phyloP scores from a whole-genome alignment of 2,113 vertebrate genomes.

The Acinonyx jubatus region DNA sequence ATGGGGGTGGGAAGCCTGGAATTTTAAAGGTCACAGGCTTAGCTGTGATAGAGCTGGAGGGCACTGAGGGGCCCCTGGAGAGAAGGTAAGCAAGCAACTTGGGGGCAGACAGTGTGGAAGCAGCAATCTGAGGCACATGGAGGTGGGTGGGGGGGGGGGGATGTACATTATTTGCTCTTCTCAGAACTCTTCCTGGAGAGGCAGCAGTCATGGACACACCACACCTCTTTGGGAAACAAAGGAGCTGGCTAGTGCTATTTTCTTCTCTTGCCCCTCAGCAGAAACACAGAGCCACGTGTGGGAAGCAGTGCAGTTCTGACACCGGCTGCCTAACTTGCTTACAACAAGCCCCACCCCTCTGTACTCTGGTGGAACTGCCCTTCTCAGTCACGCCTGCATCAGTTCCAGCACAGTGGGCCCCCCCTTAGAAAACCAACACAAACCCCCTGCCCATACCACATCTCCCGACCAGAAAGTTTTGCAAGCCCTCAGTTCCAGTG shows the following conservation, averaged over 20 bases:
- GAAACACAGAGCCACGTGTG: not conserved
- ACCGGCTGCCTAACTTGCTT: not conserved
- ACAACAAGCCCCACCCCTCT: not conserved
- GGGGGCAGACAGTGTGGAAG: not conserved
- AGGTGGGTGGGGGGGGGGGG: fast-evolving
- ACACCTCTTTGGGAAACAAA: not conserved
- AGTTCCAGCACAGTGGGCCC: not conserved
- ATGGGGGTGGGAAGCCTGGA: not conserved
- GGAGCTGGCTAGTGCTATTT: not conserved
- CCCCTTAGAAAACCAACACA: not conserved
- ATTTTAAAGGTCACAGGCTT: not conserved
- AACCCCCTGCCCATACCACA: not conserved
- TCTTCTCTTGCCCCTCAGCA: not conserved
- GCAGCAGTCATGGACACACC: not conserved
- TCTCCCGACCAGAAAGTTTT: not conserved
- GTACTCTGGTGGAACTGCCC: not conserved
- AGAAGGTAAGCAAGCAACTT: not conserved
- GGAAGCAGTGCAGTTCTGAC: not conserved
- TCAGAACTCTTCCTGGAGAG: not conserved
- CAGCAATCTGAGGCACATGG: not conserved
- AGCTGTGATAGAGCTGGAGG: not conserved
- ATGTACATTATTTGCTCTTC: not conserved
- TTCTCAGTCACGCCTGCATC: not conserved
- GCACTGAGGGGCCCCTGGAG: not conserved
- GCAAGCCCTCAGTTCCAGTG: not conserved